Evolutionary conservation across 2,888 invertebrate species (phyloP).

Genomic region (Eustalomyia histrio): DNA sequence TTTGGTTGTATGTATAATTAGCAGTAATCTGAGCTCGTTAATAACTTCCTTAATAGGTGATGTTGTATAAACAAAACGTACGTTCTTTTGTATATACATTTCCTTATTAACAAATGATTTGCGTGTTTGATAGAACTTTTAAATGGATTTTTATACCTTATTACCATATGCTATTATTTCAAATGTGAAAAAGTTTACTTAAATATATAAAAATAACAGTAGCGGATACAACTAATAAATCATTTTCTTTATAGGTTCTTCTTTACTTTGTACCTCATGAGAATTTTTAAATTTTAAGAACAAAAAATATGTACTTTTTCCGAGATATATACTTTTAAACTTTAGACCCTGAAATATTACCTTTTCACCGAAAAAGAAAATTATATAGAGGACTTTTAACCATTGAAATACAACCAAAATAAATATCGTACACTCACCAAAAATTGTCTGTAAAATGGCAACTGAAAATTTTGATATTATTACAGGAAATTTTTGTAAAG

Average conservation of each 20-base stretch:
- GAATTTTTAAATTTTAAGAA: no score
- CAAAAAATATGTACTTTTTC: no score
- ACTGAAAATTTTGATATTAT: no score
- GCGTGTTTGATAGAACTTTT: conserved; percentile 41
- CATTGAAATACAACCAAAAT: no score
- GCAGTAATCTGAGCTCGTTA: conserved; percentile 3
- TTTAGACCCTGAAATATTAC: no score
- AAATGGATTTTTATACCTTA: conserved; percentile 17
- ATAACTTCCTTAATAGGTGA: conserved; percentile 15
- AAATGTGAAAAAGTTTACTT: not conserved
- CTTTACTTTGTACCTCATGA: not conserved
- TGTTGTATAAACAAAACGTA: conserved; percentile 5
- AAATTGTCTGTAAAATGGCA: no score
- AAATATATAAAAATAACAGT: not conserved
- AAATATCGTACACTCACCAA: no score
- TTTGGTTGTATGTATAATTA: conserved; percentile 24
- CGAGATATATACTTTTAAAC: no score
- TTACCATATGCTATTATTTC: not conserved
- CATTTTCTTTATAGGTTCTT: not conserved
- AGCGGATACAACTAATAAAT: not conserved
- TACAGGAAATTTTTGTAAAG: no score
- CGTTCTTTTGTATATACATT: conserved; percentile 28
- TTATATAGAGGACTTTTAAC: no score
- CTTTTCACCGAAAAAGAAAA: no score
- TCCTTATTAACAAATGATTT: conserved; percentile 46